Percentiles rank a stretch among this genome's conserved stretches.
These are phyloP conservation scores for Lepus americanus DNA, from an alignment of 2,113 vertebrate species.

Conservation along the genomic window DNA sequence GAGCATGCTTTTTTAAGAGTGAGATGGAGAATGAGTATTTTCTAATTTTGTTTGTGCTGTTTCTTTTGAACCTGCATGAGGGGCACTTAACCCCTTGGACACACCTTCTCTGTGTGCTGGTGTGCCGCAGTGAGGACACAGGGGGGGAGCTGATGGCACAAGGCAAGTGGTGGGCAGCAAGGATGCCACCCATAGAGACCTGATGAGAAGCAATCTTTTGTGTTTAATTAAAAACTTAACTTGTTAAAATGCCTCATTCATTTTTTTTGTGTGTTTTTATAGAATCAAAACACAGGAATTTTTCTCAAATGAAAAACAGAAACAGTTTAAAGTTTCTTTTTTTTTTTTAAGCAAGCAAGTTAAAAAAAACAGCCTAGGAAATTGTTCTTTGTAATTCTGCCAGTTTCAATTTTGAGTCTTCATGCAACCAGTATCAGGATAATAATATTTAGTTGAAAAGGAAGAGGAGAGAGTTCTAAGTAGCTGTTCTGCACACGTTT, in stretches of 20 bases:
- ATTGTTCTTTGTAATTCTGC: conserved; percentile 81
- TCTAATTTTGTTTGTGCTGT: not conserved
- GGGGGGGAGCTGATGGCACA: conserved; percentile 55
- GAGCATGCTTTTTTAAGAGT: not conserved
- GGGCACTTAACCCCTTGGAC: conserved; percentile 44
- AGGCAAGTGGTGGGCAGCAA: conserved; percentile 72
- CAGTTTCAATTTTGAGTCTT: conserved; percentile 80
- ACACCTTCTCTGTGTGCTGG: not conserved
- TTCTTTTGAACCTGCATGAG: not conserved
- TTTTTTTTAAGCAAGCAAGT: conserved; percentile 75
- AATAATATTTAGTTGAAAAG: conserved; percentile 77
- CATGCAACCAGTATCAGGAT: conserved; percentile 70
- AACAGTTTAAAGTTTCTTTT: conserved; percentile 81
- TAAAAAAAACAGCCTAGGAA: conserved; percentile 82
- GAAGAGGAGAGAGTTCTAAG: conserved; percentile 71
- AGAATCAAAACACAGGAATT: conserved; percentile 90
- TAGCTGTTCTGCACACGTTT: conserved; percentile 56
- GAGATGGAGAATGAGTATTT: not conserved
- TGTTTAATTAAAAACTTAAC: conserved; percentile 89
- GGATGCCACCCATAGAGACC: conserved; percentile 87
- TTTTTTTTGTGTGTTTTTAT: conserved; percentile 89
- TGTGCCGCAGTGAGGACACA: conserved; percentile 45
- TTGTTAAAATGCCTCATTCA: conserved; percentile 89
- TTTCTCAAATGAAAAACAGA: conserved; percentile 90
- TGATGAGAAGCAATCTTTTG: conserved; percentile 86